A percentile compares a stretch with the other conserved stretches of the same genome.
phyloP scores from a whole-genome alignment of 2,113 vertebrate genomes.

The Rhineura floridana region DNA sequence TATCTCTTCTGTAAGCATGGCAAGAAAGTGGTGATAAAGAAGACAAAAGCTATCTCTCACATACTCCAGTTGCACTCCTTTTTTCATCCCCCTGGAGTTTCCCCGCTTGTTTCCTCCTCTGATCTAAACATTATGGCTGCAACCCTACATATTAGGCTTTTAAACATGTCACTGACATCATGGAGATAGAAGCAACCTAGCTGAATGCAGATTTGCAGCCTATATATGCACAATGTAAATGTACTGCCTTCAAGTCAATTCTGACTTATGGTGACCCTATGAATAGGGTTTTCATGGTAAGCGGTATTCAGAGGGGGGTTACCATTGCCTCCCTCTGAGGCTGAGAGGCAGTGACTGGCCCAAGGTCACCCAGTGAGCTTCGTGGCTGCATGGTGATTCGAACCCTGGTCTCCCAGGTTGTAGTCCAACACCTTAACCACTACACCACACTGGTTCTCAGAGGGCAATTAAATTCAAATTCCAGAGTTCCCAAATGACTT shows the following conservation, averaged over 20 bases:
- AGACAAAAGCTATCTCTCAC: constrained; percentile 66
- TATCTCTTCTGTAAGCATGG: constrained; percentile 62
- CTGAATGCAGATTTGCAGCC: background rate
- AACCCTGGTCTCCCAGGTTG: too few species aligned
- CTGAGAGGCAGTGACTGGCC: too few species aligned
- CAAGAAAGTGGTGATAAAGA: constrained; percentile 59
- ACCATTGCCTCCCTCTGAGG: too few species aligned
- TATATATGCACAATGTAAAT: too few species aligned
- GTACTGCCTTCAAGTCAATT: too few species aligned
- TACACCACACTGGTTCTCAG: too few species aligned
- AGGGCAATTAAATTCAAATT: constrained; percentile 58
- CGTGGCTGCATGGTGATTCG: too few species aligned
- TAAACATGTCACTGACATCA: background rate
- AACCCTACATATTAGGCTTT: constrained; percentile 2
- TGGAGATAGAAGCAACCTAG: background rate
- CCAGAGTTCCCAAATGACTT: constrained; percentile 49
- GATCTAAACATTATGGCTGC: constrained; percentile 70
- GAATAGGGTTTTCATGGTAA: too few species aligned
- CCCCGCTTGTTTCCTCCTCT: constrained; percentile 55
- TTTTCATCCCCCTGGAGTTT: constrained; percentile 39
- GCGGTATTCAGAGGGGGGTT: too few species aligned
- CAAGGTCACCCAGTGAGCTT: too few species aligned
- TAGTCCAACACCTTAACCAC: too few species aligned
- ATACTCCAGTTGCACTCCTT: constrained; percentile 58
- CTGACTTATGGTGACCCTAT: too few species aligned